phyloP scores from a whole-genome alignment of 2,797 vertebrate genomes.

The Acrocephalus scirpaceus region DNA sequence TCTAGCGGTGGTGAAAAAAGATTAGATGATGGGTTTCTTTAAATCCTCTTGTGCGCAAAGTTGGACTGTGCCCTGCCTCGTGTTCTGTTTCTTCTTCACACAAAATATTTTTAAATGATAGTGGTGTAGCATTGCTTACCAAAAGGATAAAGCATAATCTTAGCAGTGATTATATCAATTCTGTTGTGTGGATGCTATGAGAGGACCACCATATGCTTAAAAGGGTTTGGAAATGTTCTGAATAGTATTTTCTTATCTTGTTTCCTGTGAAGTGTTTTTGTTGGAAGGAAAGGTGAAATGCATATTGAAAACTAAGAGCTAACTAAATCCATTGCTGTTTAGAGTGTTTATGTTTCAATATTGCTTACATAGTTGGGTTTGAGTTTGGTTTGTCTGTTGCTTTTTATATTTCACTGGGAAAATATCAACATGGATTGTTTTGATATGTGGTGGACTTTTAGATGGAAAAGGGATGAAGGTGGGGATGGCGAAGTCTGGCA shows the following conservation, averaged over 20 bases:
- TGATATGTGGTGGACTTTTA: background rate
- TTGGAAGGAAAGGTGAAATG: background rate
- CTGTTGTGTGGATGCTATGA: background rate
- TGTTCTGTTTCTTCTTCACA: background rate
- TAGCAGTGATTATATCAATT: background rate
- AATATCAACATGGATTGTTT: background rate
- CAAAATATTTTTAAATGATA: background rate
- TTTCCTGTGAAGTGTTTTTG: background rate
- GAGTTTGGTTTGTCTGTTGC: background rate
- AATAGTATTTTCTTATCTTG: background rate
- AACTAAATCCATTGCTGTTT: background rate
- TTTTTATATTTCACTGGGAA: slow-evolving; percentile 11
- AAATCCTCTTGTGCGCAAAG: background rate
- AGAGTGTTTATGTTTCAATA: background rate
- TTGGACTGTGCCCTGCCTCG: background rate
- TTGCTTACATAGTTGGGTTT: background rate
- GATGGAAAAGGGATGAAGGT: background rate
- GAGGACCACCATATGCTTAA: background rate
- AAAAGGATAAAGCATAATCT: background rate
- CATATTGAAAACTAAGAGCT: background rate
- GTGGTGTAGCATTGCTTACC: background rate
- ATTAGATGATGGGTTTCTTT: background rate
- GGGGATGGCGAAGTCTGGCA: background rate
- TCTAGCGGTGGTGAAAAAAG: background rate
- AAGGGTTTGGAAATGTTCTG: background rate